Evolutionary conservation across 2,797 vertebrate genomes (phyloP).

Genomic region (Sorex maritimensis): DNA sequence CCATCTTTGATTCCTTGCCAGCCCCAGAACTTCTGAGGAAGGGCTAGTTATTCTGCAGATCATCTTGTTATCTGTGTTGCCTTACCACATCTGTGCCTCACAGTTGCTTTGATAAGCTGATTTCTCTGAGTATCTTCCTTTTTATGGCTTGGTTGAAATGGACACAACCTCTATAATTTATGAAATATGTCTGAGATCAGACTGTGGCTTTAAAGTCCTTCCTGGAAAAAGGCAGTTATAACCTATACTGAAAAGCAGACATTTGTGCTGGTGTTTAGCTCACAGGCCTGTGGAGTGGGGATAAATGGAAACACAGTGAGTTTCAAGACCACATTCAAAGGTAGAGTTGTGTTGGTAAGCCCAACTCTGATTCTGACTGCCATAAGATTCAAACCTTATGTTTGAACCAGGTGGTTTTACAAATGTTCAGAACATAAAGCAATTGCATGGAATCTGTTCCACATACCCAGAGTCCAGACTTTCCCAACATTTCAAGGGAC

Average conservation of each 20-base stretch:
- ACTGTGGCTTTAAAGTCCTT: background rate
- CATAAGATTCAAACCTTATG: too few relatives aligned
- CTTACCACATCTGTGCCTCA: background rate
- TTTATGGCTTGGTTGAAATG: background rate
- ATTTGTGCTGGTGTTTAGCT: fast-evolving
- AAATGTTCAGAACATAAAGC: background rate
- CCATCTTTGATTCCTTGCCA: background rate
- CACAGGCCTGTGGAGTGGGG: too few relatives aligned
- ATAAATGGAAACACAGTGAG: background rate
- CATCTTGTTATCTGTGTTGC: background rate
- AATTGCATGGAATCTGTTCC: background rate
- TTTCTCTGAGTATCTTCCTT: background rate
- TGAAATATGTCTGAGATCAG: background rate
- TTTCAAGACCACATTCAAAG: background rate
- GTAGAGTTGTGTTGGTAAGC: background rate
- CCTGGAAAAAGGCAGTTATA: background rate
- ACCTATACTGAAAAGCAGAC: too few relatives aligned
- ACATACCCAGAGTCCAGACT: background rate
- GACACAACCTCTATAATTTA: background rate
- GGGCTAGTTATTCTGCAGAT: background rate
- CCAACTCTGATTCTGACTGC: background rate
- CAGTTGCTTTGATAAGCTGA: background rate
- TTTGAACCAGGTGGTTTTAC: fast-evolving
- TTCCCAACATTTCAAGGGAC: background rate
- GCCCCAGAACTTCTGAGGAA: background rate